Conservation (phyloP, 2,797 vertebrate genomes). For the Gobionotothen gibberifrons region DNA sequence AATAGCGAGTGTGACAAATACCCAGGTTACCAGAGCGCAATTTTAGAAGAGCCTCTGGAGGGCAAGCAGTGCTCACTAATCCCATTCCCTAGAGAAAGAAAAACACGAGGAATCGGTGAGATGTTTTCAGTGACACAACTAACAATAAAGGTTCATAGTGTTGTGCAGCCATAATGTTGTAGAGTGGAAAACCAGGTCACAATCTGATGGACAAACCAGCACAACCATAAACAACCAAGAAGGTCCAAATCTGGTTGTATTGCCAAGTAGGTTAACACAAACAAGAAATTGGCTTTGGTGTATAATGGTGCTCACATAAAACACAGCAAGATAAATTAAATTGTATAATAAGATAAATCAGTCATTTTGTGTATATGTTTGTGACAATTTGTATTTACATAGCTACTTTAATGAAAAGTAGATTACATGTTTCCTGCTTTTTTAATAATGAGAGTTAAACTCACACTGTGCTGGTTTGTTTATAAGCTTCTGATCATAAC, state of each 20-base stretch:
- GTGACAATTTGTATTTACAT: not conserved
- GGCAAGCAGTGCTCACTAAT: conserved; percentile 92
- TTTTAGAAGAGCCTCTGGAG: conserved; percentile 91
- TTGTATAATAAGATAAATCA: too few relatives aligned
- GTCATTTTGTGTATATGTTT: too few relatives aligned
- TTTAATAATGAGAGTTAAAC: not conserved
- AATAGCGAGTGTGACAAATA: conserved; percentile 97
- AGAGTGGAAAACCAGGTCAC: not conserved
- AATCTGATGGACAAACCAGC: not conserved
- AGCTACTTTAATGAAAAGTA: not conserved
- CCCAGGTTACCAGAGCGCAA: conserved; percentile 94
- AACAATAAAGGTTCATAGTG: not conserved
- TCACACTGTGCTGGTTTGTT: not conserved
- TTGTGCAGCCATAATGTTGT: not conserved
- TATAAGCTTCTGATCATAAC: not conserved
- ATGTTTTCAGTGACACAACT: conserved; percentile 4
- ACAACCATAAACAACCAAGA: too few relatives aligned
- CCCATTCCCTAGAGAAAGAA: conserved; percentile 91
- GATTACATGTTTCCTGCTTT: not conserved
- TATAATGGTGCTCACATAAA: too few relatives aligned
- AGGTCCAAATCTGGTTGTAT: too few relatives aligned
- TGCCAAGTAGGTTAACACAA: too few relatives aligned
- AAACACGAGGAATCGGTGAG: conserved; percentile 11
- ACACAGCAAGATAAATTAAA: too few relatives aligned
- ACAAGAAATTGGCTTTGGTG: too few relatives aligned